Percentiles rank a stretch among this genome's conserved stretches.
Evolutionary conservation across 2,797 vertebrate genomes (phyloP).

Genomic region (Loris lydekkerianus): DNA sequence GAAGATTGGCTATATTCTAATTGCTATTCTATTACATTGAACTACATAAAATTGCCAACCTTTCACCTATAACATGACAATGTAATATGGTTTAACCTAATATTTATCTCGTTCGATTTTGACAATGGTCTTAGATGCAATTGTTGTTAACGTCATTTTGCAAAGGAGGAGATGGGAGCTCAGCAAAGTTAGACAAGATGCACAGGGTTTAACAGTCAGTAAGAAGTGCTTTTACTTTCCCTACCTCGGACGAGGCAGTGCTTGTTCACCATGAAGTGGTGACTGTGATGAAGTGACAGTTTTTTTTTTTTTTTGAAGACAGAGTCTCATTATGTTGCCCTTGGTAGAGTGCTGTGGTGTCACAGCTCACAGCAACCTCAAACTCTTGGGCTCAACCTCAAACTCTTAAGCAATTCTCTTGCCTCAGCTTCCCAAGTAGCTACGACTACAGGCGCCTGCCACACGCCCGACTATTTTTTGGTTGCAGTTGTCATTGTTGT

Average conservation of each 20-base stretch:
- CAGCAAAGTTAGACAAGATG: not conserved
- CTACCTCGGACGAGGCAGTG: not conserved
- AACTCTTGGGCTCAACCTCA: too few species aligned
- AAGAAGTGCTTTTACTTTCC: not conserved
- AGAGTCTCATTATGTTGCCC: too few species aligned
- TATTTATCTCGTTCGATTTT: not conserved
- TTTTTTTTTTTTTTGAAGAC: too few species aligned
- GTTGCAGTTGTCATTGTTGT: too few species aligned
- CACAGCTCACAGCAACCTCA: too few species aligned
- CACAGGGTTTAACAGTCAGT: not conserved
- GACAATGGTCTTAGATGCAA: not conserved
- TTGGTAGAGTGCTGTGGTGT: too few species aligned
- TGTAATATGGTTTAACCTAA: not conserved
- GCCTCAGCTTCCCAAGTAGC: too few species aligned
- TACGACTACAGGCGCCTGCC: too few species aligned
- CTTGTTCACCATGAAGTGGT: slow-evolving; percentile 11
- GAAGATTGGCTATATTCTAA: not conserved
- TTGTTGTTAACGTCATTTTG: not conserved
- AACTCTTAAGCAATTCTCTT: too few species aligned
- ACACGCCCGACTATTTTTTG: too few species aligned
- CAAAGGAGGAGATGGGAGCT: not conserved
- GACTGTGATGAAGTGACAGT: not conserved
- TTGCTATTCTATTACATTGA: not conserved
- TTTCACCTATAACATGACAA: slow-evolving; percentile 26
- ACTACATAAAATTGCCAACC: not conserved